These are phyloP conservation scores for Eledone cirrhosa DNA, from an alignment of 2,888 invertebrate species.

Conservation along the genomic window DNA sequence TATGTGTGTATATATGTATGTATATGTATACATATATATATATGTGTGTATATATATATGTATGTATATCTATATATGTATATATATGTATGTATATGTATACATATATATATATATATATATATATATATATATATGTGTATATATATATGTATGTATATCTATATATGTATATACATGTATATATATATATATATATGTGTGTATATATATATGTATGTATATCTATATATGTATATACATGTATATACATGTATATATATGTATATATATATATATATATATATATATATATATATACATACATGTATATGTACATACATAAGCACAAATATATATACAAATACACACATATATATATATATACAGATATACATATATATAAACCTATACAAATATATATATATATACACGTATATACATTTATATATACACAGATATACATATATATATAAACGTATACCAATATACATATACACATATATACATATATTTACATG, in stretches of 20 bases:
- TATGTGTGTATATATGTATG: neutral
- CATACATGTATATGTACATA: neutral
- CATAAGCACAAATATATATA: neutral
- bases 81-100: neutral
- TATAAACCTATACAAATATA: too few species aligned
- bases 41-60: neutral
- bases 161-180: neutral
- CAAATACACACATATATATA: neutral
- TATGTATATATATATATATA: neutral
- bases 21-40: neutral
- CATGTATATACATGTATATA: neutral
- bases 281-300: neutral
- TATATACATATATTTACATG: neutral
- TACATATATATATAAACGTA: neutral
- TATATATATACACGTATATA: neutral
- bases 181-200: neutral
- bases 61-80: neutral
- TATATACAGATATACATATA: conserved; percentile 4
- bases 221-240: neutral
- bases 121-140: neutral
- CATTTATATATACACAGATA: neutral
- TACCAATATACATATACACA: neutral
- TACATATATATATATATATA: neutral
- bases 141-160: neutral
- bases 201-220: neutral